A percentile compares a stretch with the other conserved stretches of the same genome.
Conservation (phyloP, 2,797 vertebrate species). For the Ctenosaura bakeri region DNA sequence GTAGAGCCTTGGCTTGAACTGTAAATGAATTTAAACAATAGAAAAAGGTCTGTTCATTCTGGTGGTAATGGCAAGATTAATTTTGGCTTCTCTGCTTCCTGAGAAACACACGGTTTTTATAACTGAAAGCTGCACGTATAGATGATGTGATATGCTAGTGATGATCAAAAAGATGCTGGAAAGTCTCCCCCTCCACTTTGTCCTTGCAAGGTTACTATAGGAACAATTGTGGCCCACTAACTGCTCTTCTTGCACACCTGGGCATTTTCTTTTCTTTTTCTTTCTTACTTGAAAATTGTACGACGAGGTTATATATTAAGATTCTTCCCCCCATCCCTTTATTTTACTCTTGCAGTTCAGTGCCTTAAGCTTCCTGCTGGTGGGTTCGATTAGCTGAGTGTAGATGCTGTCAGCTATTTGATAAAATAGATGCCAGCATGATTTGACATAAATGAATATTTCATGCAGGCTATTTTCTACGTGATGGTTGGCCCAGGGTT, state of each 20-base stretch:
- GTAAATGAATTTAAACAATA: not conserved
- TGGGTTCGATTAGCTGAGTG: constrained; percentile 42
- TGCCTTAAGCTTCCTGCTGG: constrained; percentile 63
- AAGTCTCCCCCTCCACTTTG: constrained; percentile 31
- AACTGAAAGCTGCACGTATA: constrained; percentile 14
- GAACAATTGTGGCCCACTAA: constrained; percentile 44
- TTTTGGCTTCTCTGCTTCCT: constrained; percentile 8
- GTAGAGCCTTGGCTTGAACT: not conserved
- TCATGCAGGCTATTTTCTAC: constrained; percentile 56
- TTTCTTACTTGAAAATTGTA: constrained; percentile 46
- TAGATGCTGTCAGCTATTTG: constrained; percentile 56
- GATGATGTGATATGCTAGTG: not conserved
- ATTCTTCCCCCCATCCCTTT: constrained; percentile 54
- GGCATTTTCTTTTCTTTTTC: constrained; percentile 6
- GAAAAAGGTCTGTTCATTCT: not conserved
- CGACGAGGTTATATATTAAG: constrained; percentile 33
- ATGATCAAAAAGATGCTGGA: constrained; percentile 50
- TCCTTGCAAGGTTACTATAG: constrained; percentile 57
- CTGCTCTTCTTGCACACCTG: constrained; percentile 16
- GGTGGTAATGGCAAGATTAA: constrained; percentile 20
- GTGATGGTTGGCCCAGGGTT: constrained; percentile 44
- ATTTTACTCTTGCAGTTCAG: constrained; percentile 56
- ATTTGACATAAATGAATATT: constrained; percentile 66
- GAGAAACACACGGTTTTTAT: not conserved
- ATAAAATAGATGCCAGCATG: constrained; percentile 65